Evolutionary conservation across 2,888 invertebrate species (phyloP).

Genomic region (Tryphoninae sp.): DNA sequence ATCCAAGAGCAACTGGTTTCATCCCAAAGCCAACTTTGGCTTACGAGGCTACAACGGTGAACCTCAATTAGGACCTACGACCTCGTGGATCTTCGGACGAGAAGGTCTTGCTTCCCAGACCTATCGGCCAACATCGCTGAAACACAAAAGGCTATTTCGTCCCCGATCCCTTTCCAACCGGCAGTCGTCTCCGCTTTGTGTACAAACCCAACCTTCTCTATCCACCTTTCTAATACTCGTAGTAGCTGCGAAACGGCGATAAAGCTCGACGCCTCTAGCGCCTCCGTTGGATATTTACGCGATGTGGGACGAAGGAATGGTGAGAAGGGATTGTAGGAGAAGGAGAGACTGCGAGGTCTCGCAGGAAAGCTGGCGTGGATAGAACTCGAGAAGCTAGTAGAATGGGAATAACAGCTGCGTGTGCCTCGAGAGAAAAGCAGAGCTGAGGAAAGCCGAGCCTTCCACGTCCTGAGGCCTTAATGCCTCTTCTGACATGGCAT

Average conservation of each 20-base stretch:
- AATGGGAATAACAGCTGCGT: conserved; percentile 43
- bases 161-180: conserved; percentile 37
- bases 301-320: conserved; percentile 32
- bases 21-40: conserved; percentile 20
- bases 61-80: conserved; percentile 58
- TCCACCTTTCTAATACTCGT: conserved; percentile 52
- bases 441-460: conserved; percentile 30
- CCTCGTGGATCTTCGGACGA: conserved; percentile 14
- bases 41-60: conserved; percentile 10
- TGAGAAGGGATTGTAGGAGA: conserved; percentile 5
- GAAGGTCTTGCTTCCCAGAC: conserved; percentile 22
- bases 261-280: conserved; percentile 56
- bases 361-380: conserved; percentile 51
- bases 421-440: conserved; percentile 27
- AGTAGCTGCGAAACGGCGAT: conserved; percentile 67
- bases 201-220: conserved; percentile 18
- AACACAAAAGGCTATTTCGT: conserved; percentile 29
- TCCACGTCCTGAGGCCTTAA: conserved; percentile 42
- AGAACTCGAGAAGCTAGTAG: conserved; percentile 23
- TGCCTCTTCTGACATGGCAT: conserved; percentile 46
- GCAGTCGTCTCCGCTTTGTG: conserved; percentile 6
- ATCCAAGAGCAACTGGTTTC: conserved; percentile 8
- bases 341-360: conserved; percentile 47
- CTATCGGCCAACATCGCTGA: conserved; percentile 25
- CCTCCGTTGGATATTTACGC: conserved; percentile 37